Conservation (phyloP, 2,113 vertebrate species). For the Hirundichthys speculiger region DNA sequence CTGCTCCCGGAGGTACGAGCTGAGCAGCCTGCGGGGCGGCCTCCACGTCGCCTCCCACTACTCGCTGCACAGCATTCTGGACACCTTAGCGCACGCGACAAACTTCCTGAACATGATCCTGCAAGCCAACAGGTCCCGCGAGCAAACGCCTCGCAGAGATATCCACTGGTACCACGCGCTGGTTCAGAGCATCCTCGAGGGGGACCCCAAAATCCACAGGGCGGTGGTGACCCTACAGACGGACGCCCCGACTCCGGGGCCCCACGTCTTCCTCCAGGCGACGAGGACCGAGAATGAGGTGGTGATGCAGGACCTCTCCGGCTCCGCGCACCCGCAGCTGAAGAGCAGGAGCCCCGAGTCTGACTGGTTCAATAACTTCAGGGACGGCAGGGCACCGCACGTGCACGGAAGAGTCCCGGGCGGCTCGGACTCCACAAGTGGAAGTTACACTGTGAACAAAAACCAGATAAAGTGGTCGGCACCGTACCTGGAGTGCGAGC, state of each 20-base stretch:
- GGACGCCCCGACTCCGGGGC: constrained; percentile 80
- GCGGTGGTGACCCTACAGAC: constrained; percentile 89
- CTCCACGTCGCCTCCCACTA: constrained; percentile 84
- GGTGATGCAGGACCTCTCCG: constrained; percentile 89
- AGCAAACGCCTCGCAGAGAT: constrained; percentile 86
- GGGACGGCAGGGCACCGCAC: constrained; percentile 85
- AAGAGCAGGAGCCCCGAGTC: constrained; percentile 84
- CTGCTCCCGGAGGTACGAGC: constrained; percentile 93
- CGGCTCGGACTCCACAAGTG: constrained; percentile 73
- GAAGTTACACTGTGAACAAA: constrained; percentile 81
- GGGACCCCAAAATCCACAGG: constrained; percentile 91
- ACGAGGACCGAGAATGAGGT: constrained; percentile 86
- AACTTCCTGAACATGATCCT: constrained; percentile 94
- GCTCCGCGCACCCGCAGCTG: constrained; percentile 81
- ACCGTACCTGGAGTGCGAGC: constrained; percentile 93
- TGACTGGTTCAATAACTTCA: constrained; percentile 89
- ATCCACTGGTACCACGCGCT: constrained; percentile 93
- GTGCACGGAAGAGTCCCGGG: constrained; percentile 73
- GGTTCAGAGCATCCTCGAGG: constrained; percentile 91
- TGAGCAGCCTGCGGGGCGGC: constrained; percentile 87
- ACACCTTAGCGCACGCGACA: constrained; percentile 90
- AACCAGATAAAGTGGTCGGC: constrained; percentile 95
- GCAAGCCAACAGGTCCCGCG: constrained; percentile 90
- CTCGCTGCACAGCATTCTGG: constrained; percentile 88
- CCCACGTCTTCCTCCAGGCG: constrained; percentile 92